phyloP scores from a whole-genome alignment of 2,797 vertebrate genomes.

The Bradypus variegatus region DNA sequence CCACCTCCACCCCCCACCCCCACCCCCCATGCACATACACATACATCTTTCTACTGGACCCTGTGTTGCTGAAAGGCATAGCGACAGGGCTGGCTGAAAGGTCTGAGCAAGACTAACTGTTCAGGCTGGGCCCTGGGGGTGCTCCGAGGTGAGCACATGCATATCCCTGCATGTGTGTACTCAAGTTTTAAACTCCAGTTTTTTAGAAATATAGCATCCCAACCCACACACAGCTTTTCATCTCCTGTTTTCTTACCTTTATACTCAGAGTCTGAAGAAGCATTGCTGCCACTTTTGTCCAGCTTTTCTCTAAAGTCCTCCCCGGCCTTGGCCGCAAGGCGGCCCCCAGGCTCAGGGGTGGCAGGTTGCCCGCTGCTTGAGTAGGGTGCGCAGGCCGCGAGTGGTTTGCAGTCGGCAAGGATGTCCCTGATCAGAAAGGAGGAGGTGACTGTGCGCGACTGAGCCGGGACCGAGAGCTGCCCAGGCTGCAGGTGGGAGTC shows the following conservation, averaged over 20 bases:
- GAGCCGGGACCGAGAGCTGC: conserved; percentile 87
- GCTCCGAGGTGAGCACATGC: rapidly evolving
- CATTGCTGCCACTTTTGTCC: conserved; percentile 88
- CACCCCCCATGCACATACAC: too few relatives aligned
- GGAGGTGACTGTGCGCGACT: conserved; percentile 94
- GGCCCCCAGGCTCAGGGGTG: conserved; percentile 82
- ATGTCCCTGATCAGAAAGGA: conserved; percentile 98
- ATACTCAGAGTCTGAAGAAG: conserved; percentile 94
- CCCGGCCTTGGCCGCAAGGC: conserved; percentile 82
- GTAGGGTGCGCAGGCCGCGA: conserved; percentile 96
- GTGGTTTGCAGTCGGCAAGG: conserved; percentile 94
- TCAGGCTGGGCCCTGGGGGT: neutral
- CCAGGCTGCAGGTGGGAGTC: conserved; percentile 86
- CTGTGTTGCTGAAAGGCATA: conserved; percentile 7
- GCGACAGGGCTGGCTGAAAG: neutral
- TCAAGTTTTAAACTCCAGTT: neutral
- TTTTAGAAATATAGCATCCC: neutral
- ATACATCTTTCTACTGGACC: neutral
- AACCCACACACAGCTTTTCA: neutral
- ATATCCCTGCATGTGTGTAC: rapidly evolving
- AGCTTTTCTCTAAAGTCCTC: conserved; percentile 92
- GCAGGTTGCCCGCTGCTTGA: conserved; percentile 91
- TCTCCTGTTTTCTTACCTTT: conserved; percentile 83
- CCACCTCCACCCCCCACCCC: neutral
- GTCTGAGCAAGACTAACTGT: neutral